These are phyloP conservation scores for Theristicus caerulescens DNA, from an alignment of 2,113 vertebrate genomes.

Conservation along the genomic window DNA sequence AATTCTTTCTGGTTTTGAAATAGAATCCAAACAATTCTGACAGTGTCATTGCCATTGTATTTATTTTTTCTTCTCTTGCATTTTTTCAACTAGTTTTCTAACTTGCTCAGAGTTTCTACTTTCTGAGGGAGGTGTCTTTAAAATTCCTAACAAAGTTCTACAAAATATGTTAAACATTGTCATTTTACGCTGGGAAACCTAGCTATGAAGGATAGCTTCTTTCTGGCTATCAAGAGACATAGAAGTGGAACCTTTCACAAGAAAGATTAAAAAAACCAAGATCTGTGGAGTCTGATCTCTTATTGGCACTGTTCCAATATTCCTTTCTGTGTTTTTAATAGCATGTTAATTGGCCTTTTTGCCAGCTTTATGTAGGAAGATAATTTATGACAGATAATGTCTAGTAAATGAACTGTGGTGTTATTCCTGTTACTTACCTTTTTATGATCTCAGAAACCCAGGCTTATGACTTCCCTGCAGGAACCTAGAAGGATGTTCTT, in stretches of 20 bases:
- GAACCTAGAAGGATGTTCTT: not conserved
- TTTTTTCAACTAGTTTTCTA: not conserved
- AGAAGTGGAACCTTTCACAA: not conserved
- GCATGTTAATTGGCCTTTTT: not conserved
- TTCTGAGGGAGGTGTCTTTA: not conserved
- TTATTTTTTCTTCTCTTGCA: not conserved
- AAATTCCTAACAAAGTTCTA: not conserved
- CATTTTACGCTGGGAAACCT: not conserved
- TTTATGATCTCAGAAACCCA: not conserved
- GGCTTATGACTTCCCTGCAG: not conserved
- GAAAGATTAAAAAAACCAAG: not conserved
- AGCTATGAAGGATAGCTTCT: not conserved
- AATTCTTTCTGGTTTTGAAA: not conserved
- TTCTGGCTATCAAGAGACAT: not conserved
- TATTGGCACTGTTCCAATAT: not conserved
- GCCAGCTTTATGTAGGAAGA: not conserved
- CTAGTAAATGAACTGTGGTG: not conserved
- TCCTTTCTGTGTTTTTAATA: not conserved
- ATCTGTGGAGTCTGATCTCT: not conserved
- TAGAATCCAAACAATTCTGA: not conserved
- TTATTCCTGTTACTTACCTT: not conserved
- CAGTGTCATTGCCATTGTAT: rapidly evolving
- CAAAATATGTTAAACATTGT: not conserved
- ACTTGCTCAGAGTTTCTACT: not conserved
- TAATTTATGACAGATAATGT: not conserved